These are phyloP conservation scores for Notarius quadriscutis DNA, from an alignment of 2,113 vertebrate genomes.

Conservation along the genomic window DNA sequence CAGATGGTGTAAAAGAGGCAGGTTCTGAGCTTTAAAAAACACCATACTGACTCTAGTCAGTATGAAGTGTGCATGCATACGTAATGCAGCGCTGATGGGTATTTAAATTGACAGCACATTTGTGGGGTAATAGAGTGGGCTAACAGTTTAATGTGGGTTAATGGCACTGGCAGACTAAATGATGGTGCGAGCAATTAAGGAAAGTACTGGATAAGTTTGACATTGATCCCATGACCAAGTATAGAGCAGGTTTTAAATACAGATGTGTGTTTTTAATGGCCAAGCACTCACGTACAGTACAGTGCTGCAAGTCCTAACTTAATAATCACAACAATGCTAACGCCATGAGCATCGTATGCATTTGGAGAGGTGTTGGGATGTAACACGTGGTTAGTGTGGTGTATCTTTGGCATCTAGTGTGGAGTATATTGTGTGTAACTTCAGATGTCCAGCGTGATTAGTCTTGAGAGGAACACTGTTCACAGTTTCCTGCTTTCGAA, in stretches of 20 bases:
- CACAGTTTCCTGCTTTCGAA: slow-evolving; percentile 32
- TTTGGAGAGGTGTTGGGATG: not conserved
- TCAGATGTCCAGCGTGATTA: slow-evolving; percentile 58
- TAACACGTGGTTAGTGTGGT: not conserved
- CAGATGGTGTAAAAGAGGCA: slow-evolving; percentile 25
- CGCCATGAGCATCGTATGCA: not conserved
- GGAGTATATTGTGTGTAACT: not conserved
- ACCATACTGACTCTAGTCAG: not conserved
- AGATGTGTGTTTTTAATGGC: not conserved
- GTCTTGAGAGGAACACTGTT: slow-evolving; percentile 41
- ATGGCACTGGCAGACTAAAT: slow-evolving; percentile 25
- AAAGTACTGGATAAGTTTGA: slow-evolving; percentile 20
- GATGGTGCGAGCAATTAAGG: slow-evolving; percentile 36
- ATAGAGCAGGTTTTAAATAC: not conserved
- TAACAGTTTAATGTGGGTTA: slow-evolving; percentile 43
- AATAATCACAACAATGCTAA: not conserved
- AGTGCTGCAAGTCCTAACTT: no score
- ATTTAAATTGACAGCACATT: slow-evolving; percentile 36
- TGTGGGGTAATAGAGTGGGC: slow-evolving; percentile 31
- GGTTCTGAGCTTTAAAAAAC: not conserved
- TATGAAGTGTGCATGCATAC: not conserved
- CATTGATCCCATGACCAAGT: slow-evolving; percentile 4
- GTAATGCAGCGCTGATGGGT: slow-evolving; percentile 29
- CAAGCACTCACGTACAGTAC: not conserved
- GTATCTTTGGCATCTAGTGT: not conserved